Evolutionary conservation across 1,140 invertebrate genomes (phyloP), one percentile per base, ranked within the genome.

Genomic region (Orius insidiosus): DNA sequence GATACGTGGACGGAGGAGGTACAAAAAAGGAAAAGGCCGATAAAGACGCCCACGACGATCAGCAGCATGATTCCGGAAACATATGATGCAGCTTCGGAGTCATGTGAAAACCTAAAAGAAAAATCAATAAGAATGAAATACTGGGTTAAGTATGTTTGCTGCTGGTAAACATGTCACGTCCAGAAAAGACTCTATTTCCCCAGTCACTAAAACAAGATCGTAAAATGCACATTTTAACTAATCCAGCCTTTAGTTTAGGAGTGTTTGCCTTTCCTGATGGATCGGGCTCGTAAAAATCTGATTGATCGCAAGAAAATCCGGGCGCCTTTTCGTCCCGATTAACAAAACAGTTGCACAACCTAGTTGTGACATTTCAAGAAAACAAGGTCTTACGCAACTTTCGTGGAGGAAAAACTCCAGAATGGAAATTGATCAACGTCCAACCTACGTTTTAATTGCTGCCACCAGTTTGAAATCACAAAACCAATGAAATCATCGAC

Each of bases 51-150:
- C 34, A 98, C 80, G 30, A 92, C 76, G 58, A 99, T 96, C 53
- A 98, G 73, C 38, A 98, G 64, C 93, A 96, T 7, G 88, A 94
- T 67, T 98, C 95, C 2, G 88, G 88, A 66, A 92, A 92, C 59
- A 90, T 86, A 61, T 76, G 77, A 56, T 76, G 85, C 50, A 93
- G 64, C 58, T 78, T 84, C 39, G 87, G 85, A 47, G 85, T 75
- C 82, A 92, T 89, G 66, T 94, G 87, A 62, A 94, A 94, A 60
- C 85, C 88, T 93, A 71, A 8, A 69, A 71, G 6, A 15, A 38
- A 18, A 18, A 14, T 46, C n/a, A 38, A 11, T 15, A n/a, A 14
- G 3, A 46, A 37, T 46, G n/a, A n/a, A n/a, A n/a, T n/a, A n/a
- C n/a, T n/a, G n/a, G n/a, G n/a, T n/a, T n/a, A n/a, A n/a, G n/a